Conservation (phyloP, 2,797 vertebrate genomes). For the Rhadinocentrus ornatus region DNA sequence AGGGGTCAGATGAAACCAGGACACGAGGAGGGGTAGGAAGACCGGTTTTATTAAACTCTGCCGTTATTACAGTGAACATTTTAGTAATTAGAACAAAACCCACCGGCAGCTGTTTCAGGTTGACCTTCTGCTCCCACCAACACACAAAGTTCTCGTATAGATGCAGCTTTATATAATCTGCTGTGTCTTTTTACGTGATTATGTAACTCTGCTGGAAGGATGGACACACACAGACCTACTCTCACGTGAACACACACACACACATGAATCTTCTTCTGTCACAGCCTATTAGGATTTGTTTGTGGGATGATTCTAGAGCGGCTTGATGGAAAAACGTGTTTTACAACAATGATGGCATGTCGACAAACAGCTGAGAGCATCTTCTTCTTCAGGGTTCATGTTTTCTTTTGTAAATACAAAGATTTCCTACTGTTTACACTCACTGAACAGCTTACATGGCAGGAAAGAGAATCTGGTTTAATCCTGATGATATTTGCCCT, state of each 20-base stretch:
- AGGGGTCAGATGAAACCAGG: slow-evolving; percentile 14
- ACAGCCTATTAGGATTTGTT: slow-evolving; percentile 5
- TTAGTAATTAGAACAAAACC: slow-evolving; percentile 53
- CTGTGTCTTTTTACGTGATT: slow-evolving; percentile 54
- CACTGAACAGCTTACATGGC: not conserved
- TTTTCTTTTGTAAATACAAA: not conserved
- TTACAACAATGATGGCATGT: not conserved
- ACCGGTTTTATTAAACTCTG: not conserved
- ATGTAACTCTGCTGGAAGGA: slow-evolving; percentile 58
- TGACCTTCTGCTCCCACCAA: slow-evolving; percentile 51
- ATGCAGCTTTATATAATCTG: slow-evolving; percentile 55
- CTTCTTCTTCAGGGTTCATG: not conserved
- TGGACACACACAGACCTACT: slow-evolving; percentile 17
- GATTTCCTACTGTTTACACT: not conserved
- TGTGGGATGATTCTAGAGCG: slow-evolving; percentile 3
- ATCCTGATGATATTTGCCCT: not conserved
- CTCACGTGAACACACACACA: slow-evolving; percentile 7
- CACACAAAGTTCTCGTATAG: slow-evolving; percentile 26
- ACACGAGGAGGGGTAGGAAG: not conserved
- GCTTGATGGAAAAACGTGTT: not conserved
- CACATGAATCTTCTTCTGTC: slow-evolving; percentile 20
- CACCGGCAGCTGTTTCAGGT: slow-evolving; percentile 53
- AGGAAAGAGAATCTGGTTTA: not conserved
- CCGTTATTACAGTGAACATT: slow-evolving; percentile 28
- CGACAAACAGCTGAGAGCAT: not conserved